Conservation (phyloP, 2,113 vertebrate species). For the Amphiprion ocellaris region DNA sequence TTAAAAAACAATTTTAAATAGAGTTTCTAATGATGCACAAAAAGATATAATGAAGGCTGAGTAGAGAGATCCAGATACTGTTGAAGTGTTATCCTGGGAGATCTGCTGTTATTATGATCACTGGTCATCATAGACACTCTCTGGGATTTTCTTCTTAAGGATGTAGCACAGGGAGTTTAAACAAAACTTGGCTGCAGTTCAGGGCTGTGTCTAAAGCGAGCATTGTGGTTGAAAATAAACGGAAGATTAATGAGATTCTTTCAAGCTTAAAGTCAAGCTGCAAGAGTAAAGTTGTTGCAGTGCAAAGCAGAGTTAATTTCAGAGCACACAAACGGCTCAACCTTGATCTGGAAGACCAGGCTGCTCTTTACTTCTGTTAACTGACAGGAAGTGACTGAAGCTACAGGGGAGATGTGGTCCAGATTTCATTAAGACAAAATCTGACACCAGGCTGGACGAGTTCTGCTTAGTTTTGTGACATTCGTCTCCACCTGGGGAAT, state of each 20-base stretch:
- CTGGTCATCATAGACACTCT: conserved; percentile 24
- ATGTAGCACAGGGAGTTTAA: not conserved
- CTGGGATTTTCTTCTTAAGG: conserved; percentile 7
- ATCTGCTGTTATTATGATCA: not conserved
- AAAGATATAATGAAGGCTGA: not conserved
- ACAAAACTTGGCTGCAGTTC: conserved; percentile 19
- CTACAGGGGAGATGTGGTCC: conserved; percentile 2
- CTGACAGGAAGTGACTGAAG: conserved; percentile 18
- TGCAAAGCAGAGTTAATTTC: conserved; percentile 23
- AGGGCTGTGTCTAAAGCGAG: conserved; percentile 5
- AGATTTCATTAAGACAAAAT: not conserved
- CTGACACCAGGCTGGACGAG: not conserved
- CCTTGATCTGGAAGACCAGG: not conserved
- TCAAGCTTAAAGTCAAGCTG: conserved; percentile 23
- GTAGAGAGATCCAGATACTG: not conserved
- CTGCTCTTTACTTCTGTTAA: conserved; percentile 9
- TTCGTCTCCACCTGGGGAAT: not conserved
- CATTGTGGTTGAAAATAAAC: conserved; percentile 12
- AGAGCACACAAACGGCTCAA: not conserved
- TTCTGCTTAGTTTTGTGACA: not conserved
- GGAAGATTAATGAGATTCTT: conserved; percentile 39
- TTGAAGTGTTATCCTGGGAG: conserved; percentile 12
- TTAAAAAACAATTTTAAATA: not conserved
- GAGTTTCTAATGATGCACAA: conserved; percentile 3
- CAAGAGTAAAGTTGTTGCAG: conserved; percentile 27